Conservation (phyloP, 2,888 invertebrate species). For the Harpalus rubripes region DNA sequence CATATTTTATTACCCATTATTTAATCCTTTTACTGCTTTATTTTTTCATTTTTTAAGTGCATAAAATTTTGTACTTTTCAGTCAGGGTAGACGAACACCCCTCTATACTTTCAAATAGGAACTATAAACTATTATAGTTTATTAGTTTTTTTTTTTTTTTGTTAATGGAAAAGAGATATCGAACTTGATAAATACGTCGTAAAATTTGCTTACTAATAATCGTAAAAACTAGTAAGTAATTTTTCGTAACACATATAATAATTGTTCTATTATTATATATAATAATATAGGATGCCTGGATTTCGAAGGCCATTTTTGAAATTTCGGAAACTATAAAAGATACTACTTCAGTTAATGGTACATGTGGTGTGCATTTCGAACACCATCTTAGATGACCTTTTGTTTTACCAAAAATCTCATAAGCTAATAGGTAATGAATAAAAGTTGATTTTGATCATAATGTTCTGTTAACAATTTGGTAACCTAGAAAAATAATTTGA, state of each 20-base stretch:
- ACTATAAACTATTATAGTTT: constrained; percentile 23
- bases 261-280: too few species aligned
- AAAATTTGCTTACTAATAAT: not conserved
- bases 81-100: constrained; percentile 1
- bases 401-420: too few species aligned
- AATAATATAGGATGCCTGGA: too few species aligned
- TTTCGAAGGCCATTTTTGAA: too few species aligned
- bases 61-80: constrained; percentile 57
- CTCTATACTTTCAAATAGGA: not conserved
- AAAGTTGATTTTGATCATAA: too few species aligned
- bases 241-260: too few species aligned
- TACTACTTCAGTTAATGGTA: too few species aligned
- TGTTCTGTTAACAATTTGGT: too few species aligned
- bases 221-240: not conserved
- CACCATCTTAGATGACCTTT: too few species aligned
- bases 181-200: constrained; percentile 3
- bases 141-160: not conserved
- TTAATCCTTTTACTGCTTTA: constrained; percentile 72
- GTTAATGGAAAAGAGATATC: not conserved
- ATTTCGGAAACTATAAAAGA: too few species aligned
- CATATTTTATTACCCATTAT: constrained; percentile 72
- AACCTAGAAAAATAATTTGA: not conserved
- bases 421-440: too few species aligned
- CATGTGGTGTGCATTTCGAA: too few species aligned
- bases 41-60: constrained; percentile 67